Evolutionary conservation across 2,113 vertebrate genomes (phyloP).

Genomic region (Lucifuga dentata): DNA sequence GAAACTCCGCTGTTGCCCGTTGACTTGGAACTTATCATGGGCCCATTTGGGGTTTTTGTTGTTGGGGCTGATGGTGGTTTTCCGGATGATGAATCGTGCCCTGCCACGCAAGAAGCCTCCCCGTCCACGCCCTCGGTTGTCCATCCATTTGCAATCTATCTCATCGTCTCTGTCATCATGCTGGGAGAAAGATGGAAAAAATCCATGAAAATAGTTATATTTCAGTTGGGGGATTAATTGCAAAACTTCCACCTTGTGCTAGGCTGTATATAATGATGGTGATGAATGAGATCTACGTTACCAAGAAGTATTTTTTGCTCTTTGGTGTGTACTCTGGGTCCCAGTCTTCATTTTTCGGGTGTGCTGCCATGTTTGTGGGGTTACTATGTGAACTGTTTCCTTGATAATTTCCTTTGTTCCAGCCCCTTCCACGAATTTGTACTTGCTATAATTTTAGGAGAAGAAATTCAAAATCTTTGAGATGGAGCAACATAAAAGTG

Average conservation of each 20-base stretch:
- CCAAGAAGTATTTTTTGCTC: slow-evolving; percentile 96
- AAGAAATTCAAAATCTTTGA: slow-evolving; percentile 1
- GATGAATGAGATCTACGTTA: slow-evolving; percentile 71
- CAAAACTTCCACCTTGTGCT: not conserved
- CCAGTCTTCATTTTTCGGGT: slow-evolving; percentile 90
- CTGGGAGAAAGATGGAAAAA: slow-evolving; percentile 71
- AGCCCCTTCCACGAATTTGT: slow-evolving; percentile 90
- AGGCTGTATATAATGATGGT: not conserved
- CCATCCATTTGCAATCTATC: slow-evolving; percentile 86
- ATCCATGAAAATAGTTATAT: not conserved
- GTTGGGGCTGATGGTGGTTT: slow-evolving; percentile 80
- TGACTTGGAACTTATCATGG: slow-evolving; percentile 91
- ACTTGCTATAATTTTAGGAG: slow-evolving; percentile 83
- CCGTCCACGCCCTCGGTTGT: slow-evolving; percentile 85
- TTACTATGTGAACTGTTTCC: slow-evolving; percentile 85
- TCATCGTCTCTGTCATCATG: slow-evolving; percentile 92
- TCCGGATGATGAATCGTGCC: slow-evolving; percentile 93
- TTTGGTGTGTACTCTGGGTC: slow-evolving; percentile 93
- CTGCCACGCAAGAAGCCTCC: slow-evolving; percentile 86
- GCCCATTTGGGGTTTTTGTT: slow-evolving; percentile 87
- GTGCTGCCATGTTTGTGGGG: slow-evolving; percentile 77
- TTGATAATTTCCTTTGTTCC: slow-evolving; percentile 90
- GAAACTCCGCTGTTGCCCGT: slow-evolving; percentile 83
- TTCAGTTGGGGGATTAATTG: not conserved
- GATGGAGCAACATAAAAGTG: no score